phyloP scores from a whole-genome alignment of 1,140 invertebrate genomes.

The Panonychus citri region DNA sequence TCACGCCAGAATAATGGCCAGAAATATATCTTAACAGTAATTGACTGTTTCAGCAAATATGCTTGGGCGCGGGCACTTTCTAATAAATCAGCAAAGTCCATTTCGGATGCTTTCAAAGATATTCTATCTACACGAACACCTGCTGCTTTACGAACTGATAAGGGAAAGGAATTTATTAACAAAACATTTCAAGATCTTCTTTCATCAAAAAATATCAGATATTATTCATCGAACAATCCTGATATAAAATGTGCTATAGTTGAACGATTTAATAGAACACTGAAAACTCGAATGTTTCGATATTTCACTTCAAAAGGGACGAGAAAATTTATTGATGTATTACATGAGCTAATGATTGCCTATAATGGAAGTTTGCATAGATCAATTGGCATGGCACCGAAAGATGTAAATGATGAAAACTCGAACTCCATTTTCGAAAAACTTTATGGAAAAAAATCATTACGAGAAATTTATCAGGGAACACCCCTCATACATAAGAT shows the following conservation, averaged over 20 bases:
- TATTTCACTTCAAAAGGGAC: slow-evolving; percentile 23
- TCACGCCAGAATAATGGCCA: slow-evolving; percentile 11
- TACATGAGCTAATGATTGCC: slow-evolving; percentile 8
- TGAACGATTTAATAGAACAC: too few species aligned
- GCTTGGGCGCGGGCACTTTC: slow-evolving; percentile 7
- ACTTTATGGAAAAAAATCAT: neutral
- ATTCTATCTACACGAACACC: too few species aligned
- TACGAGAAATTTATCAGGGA: too few species aligned
- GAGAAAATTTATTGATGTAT: slow-evolving; percentile 22
- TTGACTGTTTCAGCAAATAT: slow-evolving; percentile 16
- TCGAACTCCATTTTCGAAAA: neutral
- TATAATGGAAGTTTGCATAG: neutral
- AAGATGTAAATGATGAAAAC: neutral
- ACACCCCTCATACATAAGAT: neutral
- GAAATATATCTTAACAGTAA: slow-evolving; percentile 14
- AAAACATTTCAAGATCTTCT: too few species aligned
- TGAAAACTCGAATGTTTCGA: slow-evolving; percentile 21
- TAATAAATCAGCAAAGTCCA: too few species aligned
- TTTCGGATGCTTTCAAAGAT: too few species aligned
- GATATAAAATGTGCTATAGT: slow-evolving; percentile 11
- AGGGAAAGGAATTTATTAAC: too few species aligned
- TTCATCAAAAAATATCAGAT: slow-evolving; percentile 21
- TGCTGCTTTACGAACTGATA: too few species aligned
- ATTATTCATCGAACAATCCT: too few species aligned
- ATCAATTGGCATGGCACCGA: neutral